Conservation (phyloP, 1,140 invertebrate species). For the Lepidurus packardi region DNA sequence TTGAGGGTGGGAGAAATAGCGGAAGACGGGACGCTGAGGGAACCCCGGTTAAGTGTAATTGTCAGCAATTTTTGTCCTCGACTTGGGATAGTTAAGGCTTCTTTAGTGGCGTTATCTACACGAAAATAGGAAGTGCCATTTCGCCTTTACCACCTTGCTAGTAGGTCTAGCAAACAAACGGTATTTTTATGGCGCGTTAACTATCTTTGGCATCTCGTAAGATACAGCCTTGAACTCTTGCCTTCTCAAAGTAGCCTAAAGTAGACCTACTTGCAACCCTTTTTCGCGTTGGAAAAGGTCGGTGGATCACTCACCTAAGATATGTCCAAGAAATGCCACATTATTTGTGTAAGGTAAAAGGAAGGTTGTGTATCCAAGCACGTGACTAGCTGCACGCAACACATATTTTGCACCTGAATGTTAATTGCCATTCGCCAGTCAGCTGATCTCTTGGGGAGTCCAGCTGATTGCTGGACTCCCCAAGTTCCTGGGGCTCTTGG, state of each 20-base stretch:
- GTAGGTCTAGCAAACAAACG: not conserved
- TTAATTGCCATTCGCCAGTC: not conserved
- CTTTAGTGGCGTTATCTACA: constrained; percentile 7
- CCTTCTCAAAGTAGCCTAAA: too few species aligned
- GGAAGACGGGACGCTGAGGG: not conserved
- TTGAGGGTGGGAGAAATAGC: not conserved
- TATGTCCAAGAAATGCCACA: not conserved
- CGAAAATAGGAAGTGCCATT: constrained; percentile 1
- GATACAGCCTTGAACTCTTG: too few species aligned
- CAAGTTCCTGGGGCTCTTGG: not conserved
- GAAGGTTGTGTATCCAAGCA: not conserved
- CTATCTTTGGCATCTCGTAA: too few species aligned
- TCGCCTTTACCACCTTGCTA: not conserved
- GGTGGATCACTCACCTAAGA: too few species aligned
- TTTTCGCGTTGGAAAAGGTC: too few species aligned
- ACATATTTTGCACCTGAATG: not conserved
- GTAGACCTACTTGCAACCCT: too few species aligned
- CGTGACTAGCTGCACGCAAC: not conserved
- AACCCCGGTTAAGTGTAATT: constrained; percentile 1
- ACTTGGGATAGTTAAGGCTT: not conserved
- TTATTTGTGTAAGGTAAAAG: not conserved
- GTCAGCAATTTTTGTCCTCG: not conserved
- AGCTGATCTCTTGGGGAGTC: too few species aligned
- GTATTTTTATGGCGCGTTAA: too few species aligned
- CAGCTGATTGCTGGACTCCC: not conserved